Conservation (phyloP, 2,797 vertebrate species). For the Luscinia megarhynchos region DNA sequence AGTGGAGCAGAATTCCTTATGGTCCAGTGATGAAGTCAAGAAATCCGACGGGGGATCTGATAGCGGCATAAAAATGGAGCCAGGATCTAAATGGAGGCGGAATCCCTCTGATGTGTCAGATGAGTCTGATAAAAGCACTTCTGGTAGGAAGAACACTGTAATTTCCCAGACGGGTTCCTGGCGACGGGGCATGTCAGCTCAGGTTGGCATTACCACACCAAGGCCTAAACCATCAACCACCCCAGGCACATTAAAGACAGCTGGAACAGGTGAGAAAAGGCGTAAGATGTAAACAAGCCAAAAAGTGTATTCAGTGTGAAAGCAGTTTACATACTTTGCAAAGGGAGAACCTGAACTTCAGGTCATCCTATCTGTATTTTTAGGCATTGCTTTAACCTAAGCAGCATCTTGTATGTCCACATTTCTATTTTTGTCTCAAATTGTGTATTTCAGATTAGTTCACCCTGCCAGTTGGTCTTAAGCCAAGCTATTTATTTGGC, state of each 20-base stretch:
- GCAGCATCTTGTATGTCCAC: not conserved
- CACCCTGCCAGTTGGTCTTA: not conserved
- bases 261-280: conserved; percentile 85
- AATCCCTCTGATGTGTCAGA: conserved; percentile 93
- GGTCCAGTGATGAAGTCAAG: conserved; percentile 90
- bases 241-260: conserved; percentile 82
- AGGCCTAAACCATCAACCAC: conserved; percentile 86
- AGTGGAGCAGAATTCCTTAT: conserved; percentile 82
- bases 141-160: conserved; percentile 86
- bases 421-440: not conserved
- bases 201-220: conserved; percentile 93
- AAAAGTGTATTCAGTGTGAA: not conserved
- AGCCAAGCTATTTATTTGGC: not conserved
- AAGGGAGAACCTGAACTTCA: conserved; percentile 63
- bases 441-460: not conserved
- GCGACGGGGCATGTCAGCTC: conserved; percentile 94
- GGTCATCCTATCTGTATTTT: conserved; percentile 51
- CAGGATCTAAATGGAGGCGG: conserved; percentile 87
- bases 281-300: not conserved
- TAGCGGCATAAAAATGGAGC: conserved; percentile 89
- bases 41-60: conserved; percentile 89
- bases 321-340: not conserved
- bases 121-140: conserved; percentile 92
- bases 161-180: conserved; percentile 94
- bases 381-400: conserved; percentile 6